Evolutionary conservation across 1,140 invertebrate genomes (phyloP), one percentile per base, ranked within the genome.

Genomic region (Drosophila pallidifrons): DNA sequence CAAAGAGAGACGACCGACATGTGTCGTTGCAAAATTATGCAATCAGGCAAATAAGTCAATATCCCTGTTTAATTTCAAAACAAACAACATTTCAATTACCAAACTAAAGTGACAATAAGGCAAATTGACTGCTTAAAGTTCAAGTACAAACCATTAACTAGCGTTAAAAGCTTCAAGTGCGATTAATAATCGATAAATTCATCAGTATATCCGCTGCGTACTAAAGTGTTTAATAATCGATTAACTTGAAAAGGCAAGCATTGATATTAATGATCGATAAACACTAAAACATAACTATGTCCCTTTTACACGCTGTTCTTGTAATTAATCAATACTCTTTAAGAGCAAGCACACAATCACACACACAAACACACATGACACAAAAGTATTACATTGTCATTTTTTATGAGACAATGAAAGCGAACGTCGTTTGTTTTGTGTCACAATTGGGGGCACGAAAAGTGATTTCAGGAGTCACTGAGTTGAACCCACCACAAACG

Each of bases 251-350:
- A 41, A 41, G 11, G 3, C 38, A 3, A 10, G 38, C 0, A n/a
- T 8, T 41, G 11, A 1, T 7, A 41, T n/a, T 41, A 43, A 43
- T 43, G 41, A 43, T 43, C 41, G 41, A 43, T 43, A 43, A 13
- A 43, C 41, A 4, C 2, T 16, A 57, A 60, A 8, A 5, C 5
- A 28, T 32, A 30, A 16, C 28, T 41, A n/a, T 61, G 4, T 16
- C 20, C 11, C 20, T 13, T 41, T 11, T 32, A 52, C n/a, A 52
- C 11, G 8, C 28, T 52, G 28, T 1, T 11, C 28, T 30, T 15
- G 45, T 25, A 61, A 61, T 49, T 30, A 61, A 61, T 61, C 45
- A 61, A 61, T 61, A 61, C 15, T 59, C 8, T 20, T 49, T 49
- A 25, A 49, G 46, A 49, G 25, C 51, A 32, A 30, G 28, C 25